Conservation (phyloP, 2,797 vertebrate species). For the Paedocypris micromegethes region DNA sequence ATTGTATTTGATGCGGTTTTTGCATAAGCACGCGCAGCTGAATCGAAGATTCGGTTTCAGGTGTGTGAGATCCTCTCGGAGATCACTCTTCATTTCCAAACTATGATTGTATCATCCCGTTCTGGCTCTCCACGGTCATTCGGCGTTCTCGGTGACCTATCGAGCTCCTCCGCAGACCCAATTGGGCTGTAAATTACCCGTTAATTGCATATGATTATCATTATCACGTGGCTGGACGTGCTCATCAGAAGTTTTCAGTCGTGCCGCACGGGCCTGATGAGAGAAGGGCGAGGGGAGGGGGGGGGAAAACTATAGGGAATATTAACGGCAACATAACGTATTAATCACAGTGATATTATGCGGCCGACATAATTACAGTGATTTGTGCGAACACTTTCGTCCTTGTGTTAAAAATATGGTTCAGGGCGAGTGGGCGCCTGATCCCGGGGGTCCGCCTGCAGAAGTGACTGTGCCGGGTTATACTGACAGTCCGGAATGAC, state of each 20-base stretch:
- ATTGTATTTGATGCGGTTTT: background rate
- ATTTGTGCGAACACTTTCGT: conserved; percentile 67
- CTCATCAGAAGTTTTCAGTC: conserved; percentile 52
- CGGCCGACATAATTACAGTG: conserved; percentile 67
- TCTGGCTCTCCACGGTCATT: conserved; percentile 30
- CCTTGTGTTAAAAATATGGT: conserved; percentile 69
- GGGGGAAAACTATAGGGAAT: conserved; percentile 50
- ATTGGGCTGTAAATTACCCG: conserved; percentile 53
- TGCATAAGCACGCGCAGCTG: background rate
- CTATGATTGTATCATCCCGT: conserved; percentile 4
- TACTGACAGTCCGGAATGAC: conserved; percentile 63
- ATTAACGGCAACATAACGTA: conserved; percentile 58
- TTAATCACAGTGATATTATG: conserved; percentile 59
- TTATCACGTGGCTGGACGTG: conserved; percentile 55
- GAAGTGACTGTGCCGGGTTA: conserved; percentile 57
- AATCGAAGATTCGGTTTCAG: conserved; percentile 13
- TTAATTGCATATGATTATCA: conserved; percentile 61
- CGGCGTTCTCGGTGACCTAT: conserved; percentile 18
- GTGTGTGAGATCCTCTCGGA: conserved; percentile 5
- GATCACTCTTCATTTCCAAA: conserved; percentile 9
- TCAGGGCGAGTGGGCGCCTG: conserved; percentile 61
- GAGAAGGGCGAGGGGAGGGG: conserved; percentile 20
- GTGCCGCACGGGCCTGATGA: conserved; percentile 39
- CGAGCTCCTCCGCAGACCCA: conserved; percentile 47
- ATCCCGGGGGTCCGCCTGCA: conserved; percentile 59